A percentile compares a stretch with the other conserved stretches of the same genome.
These are phyloP conservation scores for Xiphophorus birchmanni DNA, from an alignment of 2,797 vertebrate genomes.

Conservation along the genomic window DNA sequence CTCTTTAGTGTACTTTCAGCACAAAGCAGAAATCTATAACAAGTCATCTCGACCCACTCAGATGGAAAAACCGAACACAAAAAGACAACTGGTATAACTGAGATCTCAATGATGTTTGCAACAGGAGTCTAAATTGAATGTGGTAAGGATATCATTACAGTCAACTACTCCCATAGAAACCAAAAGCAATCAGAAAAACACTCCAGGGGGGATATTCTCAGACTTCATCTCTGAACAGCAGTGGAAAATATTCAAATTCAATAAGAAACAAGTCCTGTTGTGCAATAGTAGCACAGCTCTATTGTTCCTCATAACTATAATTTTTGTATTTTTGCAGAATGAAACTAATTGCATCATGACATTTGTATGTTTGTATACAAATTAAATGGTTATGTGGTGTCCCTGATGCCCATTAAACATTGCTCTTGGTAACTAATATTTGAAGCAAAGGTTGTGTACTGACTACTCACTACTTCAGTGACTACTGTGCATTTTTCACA, in stretches of 20 bases:
- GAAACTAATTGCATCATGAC: not conserved
- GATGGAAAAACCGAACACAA: conserved; percentile 1
- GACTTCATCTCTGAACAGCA: conserved; percentile 28
- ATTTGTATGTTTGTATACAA: not conserved
- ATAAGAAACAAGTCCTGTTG: conserved; percentile 10
- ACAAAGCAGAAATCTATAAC: conserved; percentile 49
- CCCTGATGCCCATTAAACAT: not conserved
- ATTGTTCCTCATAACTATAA: not conserved
- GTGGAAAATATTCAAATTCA: conserved; percentile 14
- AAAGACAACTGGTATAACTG: conserved; percentile 53
- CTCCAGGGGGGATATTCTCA: conserved; percentile 17
- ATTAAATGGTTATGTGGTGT: not conserved
- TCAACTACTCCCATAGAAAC: conserved; percentile 26
- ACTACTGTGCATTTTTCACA: not conserved
- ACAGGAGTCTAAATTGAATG: conserved; percentile 47
- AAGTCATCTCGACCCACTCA: conserved; percentile 49
- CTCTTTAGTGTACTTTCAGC: conserved; percentile 19
- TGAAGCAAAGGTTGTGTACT: not conserved
- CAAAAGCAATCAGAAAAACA: conserved; percentile 46
- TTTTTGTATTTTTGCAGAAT: not conserved
- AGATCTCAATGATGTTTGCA: conserved; percentile 62
- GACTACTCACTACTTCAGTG: not conserved
- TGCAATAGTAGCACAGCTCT: not conserved
- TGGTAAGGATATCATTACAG: conserved; percentile 54
- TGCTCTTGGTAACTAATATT: not conserved